phyloP scores from a whole-genome alignment of 2,888 invertebrate species.

The Charanyca ferruginea region DNA sequence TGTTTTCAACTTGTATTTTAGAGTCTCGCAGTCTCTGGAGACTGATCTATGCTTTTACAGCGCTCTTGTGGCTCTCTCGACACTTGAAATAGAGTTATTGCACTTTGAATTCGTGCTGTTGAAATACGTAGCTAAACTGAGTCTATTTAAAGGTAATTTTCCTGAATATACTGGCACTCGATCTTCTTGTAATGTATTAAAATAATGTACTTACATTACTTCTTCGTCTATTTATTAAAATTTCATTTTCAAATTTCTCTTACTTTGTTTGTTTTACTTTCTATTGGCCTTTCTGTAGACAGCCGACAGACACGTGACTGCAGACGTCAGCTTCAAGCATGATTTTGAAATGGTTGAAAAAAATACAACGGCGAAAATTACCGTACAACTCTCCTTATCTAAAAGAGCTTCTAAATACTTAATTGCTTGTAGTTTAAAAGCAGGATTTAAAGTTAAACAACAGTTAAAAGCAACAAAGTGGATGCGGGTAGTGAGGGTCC shows the following conservation, averaged over 20 bases:
- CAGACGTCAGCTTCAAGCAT: slow-evolving; percentile 78
- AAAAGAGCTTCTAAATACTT: slow-evolving; percentile 76
- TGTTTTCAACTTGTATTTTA: slow-evolving; percentile 82
- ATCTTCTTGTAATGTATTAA: slow-evolving; percentile 89
- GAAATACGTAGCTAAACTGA: slow-evolving; percentile 71
- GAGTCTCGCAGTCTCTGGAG: slow-evolving; percentile 75
- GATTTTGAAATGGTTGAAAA: slow-evolving; percentile 65
- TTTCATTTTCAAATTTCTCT: slow-evolving; percentile 64
- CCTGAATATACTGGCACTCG: slow-evolving; percentile 71
- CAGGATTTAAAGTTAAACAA: slow-evolving; percentile 81
- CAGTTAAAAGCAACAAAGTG: slow-evolving; percentile 80
- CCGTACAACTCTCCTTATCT: slow-evolving; percentile 82
- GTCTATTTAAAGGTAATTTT: slow-evolving; percentile 70
- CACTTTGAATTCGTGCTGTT: slow-evolving; percentile 81
- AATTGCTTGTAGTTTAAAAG: slow-evolving; percentile 84
- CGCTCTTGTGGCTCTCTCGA: slow-evolving; percentile 76
- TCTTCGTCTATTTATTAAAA: slow-evolving; percentile 66
- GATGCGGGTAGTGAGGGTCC: slow-evolving; percentile 86
- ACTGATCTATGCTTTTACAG: slow-evolving; percentile 78
- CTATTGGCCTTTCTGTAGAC: slow-evolving; percentile 69
- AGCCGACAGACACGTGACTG: slow-evolving; percentile 65
- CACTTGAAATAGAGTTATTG: slow-evolving; percentile 82
- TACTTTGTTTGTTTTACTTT: slow-evolving; percentile 67
- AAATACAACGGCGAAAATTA: slow-evolving; percentile 62
- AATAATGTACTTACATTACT: slow-evolving; percentile 72